Evolutionary conservation across 2,797 vertebrate species (phyloP), one percentile per base, ranked within the genome.

Genomic region (Trachurus trachurus): DNA sequence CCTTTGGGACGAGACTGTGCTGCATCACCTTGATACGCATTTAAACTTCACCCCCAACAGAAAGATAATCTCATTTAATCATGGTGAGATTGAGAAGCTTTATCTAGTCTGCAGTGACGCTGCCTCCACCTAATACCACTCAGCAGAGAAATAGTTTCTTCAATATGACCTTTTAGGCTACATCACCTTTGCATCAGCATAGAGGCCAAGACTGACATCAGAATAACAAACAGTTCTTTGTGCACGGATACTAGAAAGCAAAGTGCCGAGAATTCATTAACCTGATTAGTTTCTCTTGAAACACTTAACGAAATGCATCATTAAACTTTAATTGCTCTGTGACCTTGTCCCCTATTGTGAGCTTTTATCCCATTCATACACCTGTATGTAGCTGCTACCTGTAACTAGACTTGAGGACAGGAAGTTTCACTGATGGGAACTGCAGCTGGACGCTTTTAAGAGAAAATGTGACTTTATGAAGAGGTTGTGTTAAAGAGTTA

Each of bases 321-420:
- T 96, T 92, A 95, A 96, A 92, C 89, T 94, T 96, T 96, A 88
- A 95, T 95, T 92, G 84, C 49, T 78, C 85, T 6, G 71, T 88
- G 93, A 94, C 90, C 93, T 92, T 87, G 87, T 92, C 83, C 74
- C 89, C 85, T 82, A 71, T 87, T 87, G 88, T 89, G 73, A 76
- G 91, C 84, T 57, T 82, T 87, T 83, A 79, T 90, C 85, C 75
- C 58, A 40, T 64, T 52, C 66, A 52, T 64, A 54, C 71, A 59
- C 59, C 73, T 42, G 54, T 69, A 57, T 74, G 81, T 40, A 13
- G 66, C 57, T 72, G 54, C 56, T 83, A 77, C 75, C 81, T 89
- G 90, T 77, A 88, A 91, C 71, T 80, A 80, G 85, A 88, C 71
- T 77, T 86, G 12, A 67, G 76, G 54, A 47, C 22, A 26, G 1